Conservation (phyloP, 2,113 vertebrate species). For the Labeo rohita region DNA sequence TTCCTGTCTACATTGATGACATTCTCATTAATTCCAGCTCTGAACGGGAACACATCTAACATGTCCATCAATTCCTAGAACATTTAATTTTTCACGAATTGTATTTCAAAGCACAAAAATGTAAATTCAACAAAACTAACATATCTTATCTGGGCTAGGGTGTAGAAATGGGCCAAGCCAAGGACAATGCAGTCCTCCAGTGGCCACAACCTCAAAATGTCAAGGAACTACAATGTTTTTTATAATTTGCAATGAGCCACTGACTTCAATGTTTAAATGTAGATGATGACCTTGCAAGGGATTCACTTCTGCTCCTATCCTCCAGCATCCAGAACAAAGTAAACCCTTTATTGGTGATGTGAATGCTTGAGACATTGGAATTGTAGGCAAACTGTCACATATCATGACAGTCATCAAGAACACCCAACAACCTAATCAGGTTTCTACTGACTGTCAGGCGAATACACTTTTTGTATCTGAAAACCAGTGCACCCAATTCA, state of each 20-base stretch:
- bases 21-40: background rate
- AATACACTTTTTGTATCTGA: background rate
- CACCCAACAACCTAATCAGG: background rate
- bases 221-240: background rate
- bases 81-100: background rate
- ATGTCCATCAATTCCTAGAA: background rate
- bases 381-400: background rate
- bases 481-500: background rate
- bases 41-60: background rate
- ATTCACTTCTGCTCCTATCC: background rate
- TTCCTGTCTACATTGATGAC: background rate
- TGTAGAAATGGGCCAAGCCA: background rate
- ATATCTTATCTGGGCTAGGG: background rate
- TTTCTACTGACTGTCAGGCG: background rate
- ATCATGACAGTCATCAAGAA: background rate
- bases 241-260: background rate
- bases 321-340: background rate
- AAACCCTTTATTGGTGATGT: background rate
- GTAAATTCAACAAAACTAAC: background rate
- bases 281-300: background rate
- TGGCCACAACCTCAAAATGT: background rate
- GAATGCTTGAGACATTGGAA: background rate
- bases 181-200: background rate
- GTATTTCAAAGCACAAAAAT: background rate
- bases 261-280: background rate